These are phyloP conservation scores for Delia radicum DNA, from an alignment of 1,140 invertebrate genomes.

Conservation along the genomic window DNA sequence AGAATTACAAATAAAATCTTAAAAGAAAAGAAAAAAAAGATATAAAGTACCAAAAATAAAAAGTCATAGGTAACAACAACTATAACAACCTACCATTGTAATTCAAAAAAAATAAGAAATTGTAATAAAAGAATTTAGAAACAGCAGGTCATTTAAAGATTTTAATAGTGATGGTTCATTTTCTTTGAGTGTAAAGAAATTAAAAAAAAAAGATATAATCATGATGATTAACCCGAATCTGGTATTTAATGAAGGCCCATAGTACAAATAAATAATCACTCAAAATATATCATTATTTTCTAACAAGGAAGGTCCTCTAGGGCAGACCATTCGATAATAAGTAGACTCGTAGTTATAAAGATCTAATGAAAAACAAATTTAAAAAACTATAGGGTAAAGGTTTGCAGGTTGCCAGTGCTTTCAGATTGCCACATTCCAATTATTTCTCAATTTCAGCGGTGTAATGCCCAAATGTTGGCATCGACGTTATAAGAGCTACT, in stretches of 20 bases:
- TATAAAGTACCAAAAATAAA: not conserved
- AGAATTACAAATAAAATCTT: not conserved
- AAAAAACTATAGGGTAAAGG: too few relatives aligned
- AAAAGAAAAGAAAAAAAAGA: not conserved
- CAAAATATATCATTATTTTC: too few relatives aligned
- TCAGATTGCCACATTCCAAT: too few relatives aligned
- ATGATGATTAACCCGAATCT: not conserved
- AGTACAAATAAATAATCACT: too few relatives aligned
- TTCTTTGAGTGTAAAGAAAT: not conserved
- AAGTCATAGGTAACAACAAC: constrained; percentile 8
- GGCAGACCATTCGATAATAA: too few relatives aligned
- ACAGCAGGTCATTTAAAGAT: not conserved
- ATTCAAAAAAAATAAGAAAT: not conserved
- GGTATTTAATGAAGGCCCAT: not conserved
- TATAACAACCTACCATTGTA: not conserved
- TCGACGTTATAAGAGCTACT: too few relatives aligned
- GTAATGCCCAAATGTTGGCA: too few relatives aligned
- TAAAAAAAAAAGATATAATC: not conserved
- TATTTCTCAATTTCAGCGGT: too few relatives aligned
- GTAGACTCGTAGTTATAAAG: too few relatives aligned
- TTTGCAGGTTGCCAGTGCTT: too few relatives aligned
- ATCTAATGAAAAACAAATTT: too few relatives aligned
- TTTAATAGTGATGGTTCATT: not conserved
- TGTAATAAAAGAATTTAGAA: not conserved
- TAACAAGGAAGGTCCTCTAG: too few relatives aligned